These are phyloP conservation scores for Tridacna gigas DNA, from an alignment of 2,888 invertebrate genomes.

Conservation along the genomic window DNA sequence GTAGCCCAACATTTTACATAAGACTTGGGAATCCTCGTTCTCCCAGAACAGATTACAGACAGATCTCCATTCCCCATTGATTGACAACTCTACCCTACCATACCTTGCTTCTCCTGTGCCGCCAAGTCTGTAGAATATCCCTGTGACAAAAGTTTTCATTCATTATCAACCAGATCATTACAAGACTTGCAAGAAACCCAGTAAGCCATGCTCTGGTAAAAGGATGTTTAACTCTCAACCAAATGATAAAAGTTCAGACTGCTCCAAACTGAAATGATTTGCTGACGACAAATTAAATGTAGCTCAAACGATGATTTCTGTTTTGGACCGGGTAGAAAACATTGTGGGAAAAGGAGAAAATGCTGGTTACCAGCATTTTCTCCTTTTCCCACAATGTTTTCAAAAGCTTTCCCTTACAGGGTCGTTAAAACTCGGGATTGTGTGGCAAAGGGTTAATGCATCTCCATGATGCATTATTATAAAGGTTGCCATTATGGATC, in stretches of 20 bases:
- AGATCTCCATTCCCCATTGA: conserved; percentile 89
- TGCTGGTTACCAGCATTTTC: background rate
- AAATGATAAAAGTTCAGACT: background rate
- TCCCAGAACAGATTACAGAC: conserved; percentile 91
- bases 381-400: background rate
- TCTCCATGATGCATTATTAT: too few species aligned
- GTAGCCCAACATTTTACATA: conserved; percentile 71
- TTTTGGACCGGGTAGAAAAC: background rate
- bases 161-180: too few species aligned
- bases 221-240: background rate
- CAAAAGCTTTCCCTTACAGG: background rate
- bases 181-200: too few species aligned
- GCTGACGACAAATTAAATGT: too few species aligned
- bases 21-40: conserved; percentile 88
- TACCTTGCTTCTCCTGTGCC: conserved; percentile 60
- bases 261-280: background rate
- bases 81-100: conserved; percentile 88
- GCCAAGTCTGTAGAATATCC: conserved; percentile 68
- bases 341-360: background rate
- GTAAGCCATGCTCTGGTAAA: too few species aligned
- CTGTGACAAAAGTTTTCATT: conserved; percentile 46
- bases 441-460: too few species aligned
- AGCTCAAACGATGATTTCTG: background rate
- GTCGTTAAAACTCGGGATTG: too few species aligned
- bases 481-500: too few species aligned